These are phyloP conservation scores for Squalus acanthias DNA, from an alignment of 2,797 vertebrate species.

Conservation along the genomic window DNA sequence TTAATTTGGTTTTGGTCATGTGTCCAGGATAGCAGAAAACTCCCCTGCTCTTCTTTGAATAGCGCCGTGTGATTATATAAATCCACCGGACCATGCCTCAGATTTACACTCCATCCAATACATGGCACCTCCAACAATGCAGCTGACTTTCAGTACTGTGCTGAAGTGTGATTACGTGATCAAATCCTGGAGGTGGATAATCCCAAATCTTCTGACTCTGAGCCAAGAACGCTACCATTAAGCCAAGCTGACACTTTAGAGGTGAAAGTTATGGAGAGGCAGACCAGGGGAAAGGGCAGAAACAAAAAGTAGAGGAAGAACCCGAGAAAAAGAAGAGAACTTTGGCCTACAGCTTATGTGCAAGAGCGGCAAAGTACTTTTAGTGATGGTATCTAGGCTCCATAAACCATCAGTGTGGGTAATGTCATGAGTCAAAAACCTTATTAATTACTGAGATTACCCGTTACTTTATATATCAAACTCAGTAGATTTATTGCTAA, in stretches of 20 bases:
- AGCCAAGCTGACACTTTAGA: not conserved
- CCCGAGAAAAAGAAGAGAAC: not conserved
- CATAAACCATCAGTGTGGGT: not conserved
- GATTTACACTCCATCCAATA: no score
- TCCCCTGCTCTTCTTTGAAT: not conserved
- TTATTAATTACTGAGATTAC: not conserved
- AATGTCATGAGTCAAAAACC: not conserved
- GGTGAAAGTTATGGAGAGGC: not conserved
- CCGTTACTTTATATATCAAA: not conserved
- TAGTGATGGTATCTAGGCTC: not conserved
- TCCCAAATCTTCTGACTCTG: no score
- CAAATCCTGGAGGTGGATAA: no score
- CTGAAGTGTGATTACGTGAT: no score
- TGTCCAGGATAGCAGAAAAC: not conserved
- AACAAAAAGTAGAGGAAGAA: not conserved
- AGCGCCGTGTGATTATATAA: not conserved
- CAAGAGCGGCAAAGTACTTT: not conserved
- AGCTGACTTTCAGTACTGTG: no score
- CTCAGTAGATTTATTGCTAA: not conserved
- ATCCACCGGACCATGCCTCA: no score
- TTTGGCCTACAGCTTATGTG: not conserved
- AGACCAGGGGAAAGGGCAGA: not conserved
- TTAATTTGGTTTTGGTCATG: no score
- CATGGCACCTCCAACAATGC: no score
- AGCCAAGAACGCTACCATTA: not conserved